Evolutionary conservation across 2,113 vertebrate species (phyloP), one percentile per base, ranked within the genome.

Genomic region (Daphoenositta chrysoptera): DNA sequence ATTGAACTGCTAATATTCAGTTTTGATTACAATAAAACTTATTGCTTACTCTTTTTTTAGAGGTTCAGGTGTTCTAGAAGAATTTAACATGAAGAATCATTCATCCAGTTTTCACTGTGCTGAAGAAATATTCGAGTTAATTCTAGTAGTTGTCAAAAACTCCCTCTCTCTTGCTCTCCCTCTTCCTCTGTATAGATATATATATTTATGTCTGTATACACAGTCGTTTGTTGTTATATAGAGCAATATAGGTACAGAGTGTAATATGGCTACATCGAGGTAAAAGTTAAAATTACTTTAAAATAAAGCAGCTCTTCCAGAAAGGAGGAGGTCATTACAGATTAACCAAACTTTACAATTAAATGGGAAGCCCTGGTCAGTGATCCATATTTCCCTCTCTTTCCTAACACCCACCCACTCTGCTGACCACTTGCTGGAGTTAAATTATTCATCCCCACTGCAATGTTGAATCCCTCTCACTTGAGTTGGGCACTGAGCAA

Each of bases 21-120:
- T 0, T 39, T 68, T 69, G 24, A 50, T 21, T 58, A 33, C 0
- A 1, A 18, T 23, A 37, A 72, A 60, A 7, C 1, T 4, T 60
- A 45, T 21, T 61, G 15, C 1, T 56, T 60, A 6, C 7, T 10
- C 16, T 7, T 37, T 37, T 57, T 65, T 45, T 10, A 50, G 33
- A 56, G 13, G 4, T 5, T 47, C 31, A 7, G 5, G 10, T 54
- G 7, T 65, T 83, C 45, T n/a, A 56, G 22, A 58, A 48, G 7
- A 45, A 42, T 61, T 56, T 66, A 53, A 35, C 7, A 23, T 0
- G 0, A 87, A 15, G 21, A 68, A 31, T 11, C 2, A 5, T 42
- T 82, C 7, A 81, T 42, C 6, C 44, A 82, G 17, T 22, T 5
- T 63, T 57, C 26, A 76, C 2, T 40, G 37, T 30, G 9, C 22